Percentiles rank a stretch among this genome's conserved stretches.
phyloP scores from a whole-genome alignment of 2,113 vertebrate genomes.

The Oryzias celebensis region DNA sequence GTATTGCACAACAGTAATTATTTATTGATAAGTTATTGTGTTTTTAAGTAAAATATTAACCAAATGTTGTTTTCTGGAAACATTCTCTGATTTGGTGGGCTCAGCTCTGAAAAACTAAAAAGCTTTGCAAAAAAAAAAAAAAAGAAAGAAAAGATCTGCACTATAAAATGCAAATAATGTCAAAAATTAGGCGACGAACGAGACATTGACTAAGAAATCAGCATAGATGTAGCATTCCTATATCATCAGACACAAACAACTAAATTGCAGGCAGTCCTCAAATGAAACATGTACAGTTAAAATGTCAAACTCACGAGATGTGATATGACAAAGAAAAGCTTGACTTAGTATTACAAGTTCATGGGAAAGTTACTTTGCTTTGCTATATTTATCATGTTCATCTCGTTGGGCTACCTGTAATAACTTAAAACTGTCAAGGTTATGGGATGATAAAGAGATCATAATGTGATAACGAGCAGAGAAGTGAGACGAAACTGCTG shows the following conservation, averaged over 20 bases:
- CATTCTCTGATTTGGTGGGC: too few species aligned
- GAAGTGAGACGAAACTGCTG: conserved; percentile 10
- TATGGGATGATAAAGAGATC: conserved; percentile 18
- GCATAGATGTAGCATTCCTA: conserved; percentile 6
- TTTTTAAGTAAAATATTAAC: too few species aligned
- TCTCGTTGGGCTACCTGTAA: conserved; percentile 13
- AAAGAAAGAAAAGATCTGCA: too few species aligned
- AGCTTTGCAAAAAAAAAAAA: too few species aligned
- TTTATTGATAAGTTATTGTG: too few species aligned
- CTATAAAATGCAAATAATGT: neutral
- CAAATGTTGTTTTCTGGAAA: too few species aligned
- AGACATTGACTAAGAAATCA: conserved; percentile 40
- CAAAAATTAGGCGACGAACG: neutral
- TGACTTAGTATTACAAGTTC: conserved; percentile 18
- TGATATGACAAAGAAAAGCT: conserved; percentile 21
- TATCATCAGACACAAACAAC: conserved; percentile 20
- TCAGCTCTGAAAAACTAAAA: too few species aligned
- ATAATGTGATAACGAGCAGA: conserved; percentile 40
- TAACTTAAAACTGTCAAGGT: conserved; percentile 52
- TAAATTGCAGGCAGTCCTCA: conserved; percentile 44
- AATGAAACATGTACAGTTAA: conserved; percentile 37
- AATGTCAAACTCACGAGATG: conserved; percentile 29
- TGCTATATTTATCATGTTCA: conserved; percentile 41
- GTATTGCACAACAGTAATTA: too few species aligned
- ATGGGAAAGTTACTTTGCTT: conserved; percentile 38